Evolutionary conservation across 2,113 vertebrate species (phyloP).

Genomic region (Desmodus rotundus): DNA sequence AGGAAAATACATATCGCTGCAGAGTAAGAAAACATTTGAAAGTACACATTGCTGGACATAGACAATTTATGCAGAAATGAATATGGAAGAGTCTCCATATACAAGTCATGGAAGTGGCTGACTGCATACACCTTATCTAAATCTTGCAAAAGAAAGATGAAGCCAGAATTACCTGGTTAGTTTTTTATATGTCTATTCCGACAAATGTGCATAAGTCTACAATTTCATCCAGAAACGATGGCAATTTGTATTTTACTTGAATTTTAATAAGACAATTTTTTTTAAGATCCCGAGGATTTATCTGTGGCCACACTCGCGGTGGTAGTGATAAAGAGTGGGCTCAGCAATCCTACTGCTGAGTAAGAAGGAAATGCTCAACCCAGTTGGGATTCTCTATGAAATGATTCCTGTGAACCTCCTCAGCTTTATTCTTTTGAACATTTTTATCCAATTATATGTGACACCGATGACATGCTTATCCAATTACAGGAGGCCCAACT

Average conservation of each 20-base stretch:
- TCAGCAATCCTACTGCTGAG: not conserved
- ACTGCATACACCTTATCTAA: accelerated
- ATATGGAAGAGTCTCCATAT: accelerated
- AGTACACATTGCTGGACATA: accelerated
- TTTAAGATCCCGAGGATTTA: not conserved
- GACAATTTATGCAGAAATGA: not conserved
- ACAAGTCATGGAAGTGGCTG: accelerated
- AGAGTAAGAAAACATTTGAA: not conserved
- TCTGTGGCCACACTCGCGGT: not conserved
- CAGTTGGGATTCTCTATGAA: not conserved
- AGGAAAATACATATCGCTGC: not conserved
- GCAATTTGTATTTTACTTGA: not conserved
- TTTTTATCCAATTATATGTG: not conserved
- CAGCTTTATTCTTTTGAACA: not conserved
- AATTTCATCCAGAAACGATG: not conserved
- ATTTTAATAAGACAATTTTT: not conserved
- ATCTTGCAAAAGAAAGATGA: not conserved
- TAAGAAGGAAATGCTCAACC: not conserved
- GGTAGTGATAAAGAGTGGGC: not conserved
- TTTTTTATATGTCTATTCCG: not conserved
- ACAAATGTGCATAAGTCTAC: not conserved
- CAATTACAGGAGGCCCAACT: not conserved
- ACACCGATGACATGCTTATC: not conserved
- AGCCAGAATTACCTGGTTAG: not conserved
- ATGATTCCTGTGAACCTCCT: not conserved